phyloP scores from a whole-genome alignment of 2,113 vertebrate genomes.

The Microtus ochrogaster region DNA sequence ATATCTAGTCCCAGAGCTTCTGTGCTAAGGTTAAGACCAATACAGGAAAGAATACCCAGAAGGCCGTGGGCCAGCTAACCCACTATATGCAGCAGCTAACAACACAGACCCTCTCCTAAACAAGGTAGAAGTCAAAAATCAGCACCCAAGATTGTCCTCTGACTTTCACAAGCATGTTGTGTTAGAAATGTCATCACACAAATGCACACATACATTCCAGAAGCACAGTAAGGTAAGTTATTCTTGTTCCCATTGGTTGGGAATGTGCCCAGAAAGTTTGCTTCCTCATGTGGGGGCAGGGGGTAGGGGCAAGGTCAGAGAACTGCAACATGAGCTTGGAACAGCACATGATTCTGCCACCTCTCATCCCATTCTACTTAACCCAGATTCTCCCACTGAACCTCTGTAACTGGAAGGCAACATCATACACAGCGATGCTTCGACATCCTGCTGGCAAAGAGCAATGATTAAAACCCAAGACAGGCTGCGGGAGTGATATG shows the following conservation, averaged over 20 bases:
- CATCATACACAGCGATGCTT: neutral
- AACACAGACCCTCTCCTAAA: neutral
- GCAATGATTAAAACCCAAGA: neutral
- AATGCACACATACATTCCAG: neutral
- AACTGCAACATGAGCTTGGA: rapidly evolving
- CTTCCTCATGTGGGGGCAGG: too few species aligned
- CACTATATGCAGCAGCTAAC: neutral
- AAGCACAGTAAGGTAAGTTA: neutral
- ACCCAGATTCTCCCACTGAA: too few species aligned
- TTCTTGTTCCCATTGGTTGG: neutral
- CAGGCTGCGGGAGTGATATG: neutral
- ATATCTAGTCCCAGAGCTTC: neutral
- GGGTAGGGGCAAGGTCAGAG: too few species aligned
- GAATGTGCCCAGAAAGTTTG: neutral
- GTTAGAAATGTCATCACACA: neutral
- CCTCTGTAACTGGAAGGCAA: rapidly evolving
- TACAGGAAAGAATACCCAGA: neutral
- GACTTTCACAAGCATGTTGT: neutral
- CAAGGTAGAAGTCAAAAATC: neutral
- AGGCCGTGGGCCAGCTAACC: neutral
- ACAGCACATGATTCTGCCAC: rapidly evolving
- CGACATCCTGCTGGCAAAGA: neutral
- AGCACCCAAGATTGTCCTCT: neutral
- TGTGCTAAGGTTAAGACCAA: neutral
- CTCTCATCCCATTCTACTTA: rapidly evolving